Evolutionary conservation across 2,113 vertebrate species (phyloP), one percentile per base, ranked within the genome.

Genomic region (Dolichallabes microphthalmus): DNA sequence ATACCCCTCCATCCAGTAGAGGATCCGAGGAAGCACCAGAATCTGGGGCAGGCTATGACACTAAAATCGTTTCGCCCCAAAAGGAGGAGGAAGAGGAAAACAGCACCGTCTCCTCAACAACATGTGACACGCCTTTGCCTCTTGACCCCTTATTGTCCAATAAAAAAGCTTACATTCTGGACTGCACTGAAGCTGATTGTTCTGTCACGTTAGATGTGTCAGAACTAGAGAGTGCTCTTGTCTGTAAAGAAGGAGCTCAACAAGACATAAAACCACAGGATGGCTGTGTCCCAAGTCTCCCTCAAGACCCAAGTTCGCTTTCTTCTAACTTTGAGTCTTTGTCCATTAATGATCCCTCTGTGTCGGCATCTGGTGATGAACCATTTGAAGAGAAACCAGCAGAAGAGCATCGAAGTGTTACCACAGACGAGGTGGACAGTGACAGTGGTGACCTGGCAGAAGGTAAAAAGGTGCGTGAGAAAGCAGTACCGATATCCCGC

Each of bases 131-230:
- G 1, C 90, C 91, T 0, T 66, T 92, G 52, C 96, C 96, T 12
- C 53, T 94, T 71, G 95, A 95, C 84, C 94, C 93, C 20, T 93
- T 94, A 1, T 79, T 91, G 79, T 95, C 94, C 88, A 93, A 89
- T 79, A 94, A 93, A 91, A 96, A 95, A 30, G 88, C 94, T 69
- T 94, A 91, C 22, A 74, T 95, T 57, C 3, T 92, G 17, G 94
- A 95, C 90, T 95, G 92, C 89, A 97, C 96, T 0, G 97, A 98
- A 85, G 96, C 96, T 0, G 96, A 98, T 92, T 96, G 95, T 91
- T 98, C 97, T 0, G 93, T 98, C 89, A 94, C 95, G 0, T 88
- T 97, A 79, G 97, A 98, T 91, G 96, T 91, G 86, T 97, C 97
- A 0, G 96, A 98, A 84, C 93, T 92, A 2, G 93, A 96, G 79